These are phyloP conservation scores for Bombylius major DNA, from an alignment of 2,888 invertebrate species.

Conservation along the genomic window DNA sequence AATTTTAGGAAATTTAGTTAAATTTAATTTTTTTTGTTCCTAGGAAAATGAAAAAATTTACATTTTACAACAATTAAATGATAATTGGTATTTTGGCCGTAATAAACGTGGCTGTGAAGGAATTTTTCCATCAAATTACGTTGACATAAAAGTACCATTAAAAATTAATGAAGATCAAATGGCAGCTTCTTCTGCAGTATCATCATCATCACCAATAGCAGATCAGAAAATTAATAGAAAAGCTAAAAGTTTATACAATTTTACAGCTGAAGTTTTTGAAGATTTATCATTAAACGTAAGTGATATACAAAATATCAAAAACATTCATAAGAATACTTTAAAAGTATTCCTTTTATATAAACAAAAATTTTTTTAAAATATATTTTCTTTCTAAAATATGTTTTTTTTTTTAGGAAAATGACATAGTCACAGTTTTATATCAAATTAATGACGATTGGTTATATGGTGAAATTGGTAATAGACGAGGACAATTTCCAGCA, in stretches of 20 bases:
- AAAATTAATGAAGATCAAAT: slow-evolving; percentile 24
- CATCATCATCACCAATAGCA: slow-evolving; percentile 4
- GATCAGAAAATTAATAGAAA: slow-evolving; percentile 21
- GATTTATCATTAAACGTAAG: slow-evolving; percentile 45
- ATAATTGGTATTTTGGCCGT: slow-evolving; percentile 70
- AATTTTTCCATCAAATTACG: slow-evolving; percentile 70
- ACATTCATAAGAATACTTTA: background rate
- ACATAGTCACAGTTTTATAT: slow-evolving; percentile 49
- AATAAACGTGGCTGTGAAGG: slow-evolving; percentile 54
- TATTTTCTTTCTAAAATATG: background rate
- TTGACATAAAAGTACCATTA: slow-evolving; percentile 61
- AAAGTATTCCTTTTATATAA: background rate
- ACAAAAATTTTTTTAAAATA: too few species aligned
- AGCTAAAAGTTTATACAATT: slow-evolving; percentile 60
- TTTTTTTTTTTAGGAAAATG: slow-evolving; percentile 40
- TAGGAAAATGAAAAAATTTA: slow-evolving; percentile 62
- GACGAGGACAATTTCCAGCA: slow-evolving; percentile 63
- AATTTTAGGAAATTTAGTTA: background rate
- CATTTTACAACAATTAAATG: slow-evolving; percentile 55
- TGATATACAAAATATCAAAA: background rate
- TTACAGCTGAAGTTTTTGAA: slow-evolving; percentile 47
- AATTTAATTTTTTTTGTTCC: slow-evolving; percentile 23
- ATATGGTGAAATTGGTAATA: slow-evolving; percentile 54
- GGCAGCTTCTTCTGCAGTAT: background rate
- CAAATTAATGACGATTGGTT: slow-evolving; percentile 68